Evolutionary conservation across 1,140 invertebrate genomes (phyloP).

Genomic region (Carposina sasakii): DNA sequence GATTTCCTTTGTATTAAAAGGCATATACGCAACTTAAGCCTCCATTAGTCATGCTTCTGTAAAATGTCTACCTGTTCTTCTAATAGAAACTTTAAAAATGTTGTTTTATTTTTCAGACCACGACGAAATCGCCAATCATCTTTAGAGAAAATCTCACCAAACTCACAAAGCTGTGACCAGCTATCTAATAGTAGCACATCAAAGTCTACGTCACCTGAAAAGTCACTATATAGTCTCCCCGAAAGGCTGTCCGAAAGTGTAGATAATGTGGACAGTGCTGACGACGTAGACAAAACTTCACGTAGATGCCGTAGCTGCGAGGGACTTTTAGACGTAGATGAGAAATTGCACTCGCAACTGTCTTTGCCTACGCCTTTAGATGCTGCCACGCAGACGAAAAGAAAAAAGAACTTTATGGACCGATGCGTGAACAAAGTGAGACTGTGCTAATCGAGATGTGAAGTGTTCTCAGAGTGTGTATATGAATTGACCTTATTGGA

Average conservation of each 20-base stretch:
- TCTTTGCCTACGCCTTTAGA: constrained; percentile 58
- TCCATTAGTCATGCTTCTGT: too few species aligned
- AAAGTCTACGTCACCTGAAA: constrained; percentile 49
- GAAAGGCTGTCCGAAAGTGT: constrained; percentile 58
- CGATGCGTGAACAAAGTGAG: constrained; percentile 84
- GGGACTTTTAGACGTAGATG: constrained; percentile 57
- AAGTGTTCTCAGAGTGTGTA: constrained; percentile 58
- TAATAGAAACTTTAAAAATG: too few species aligned
- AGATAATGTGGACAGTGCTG: constrained; percentile 47
- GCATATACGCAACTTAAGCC: too few species aligned
- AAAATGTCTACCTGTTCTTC: too few species aligned
- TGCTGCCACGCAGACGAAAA: constrained; percentile 68
- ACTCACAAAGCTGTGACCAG: constrained; percentile 78
- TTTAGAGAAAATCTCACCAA: constrained; percentile 47
- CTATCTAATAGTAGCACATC: constrained; percentile 61
- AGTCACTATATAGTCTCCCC: constrained; percentile 52
- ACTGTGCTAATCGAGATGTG: constrained; percentile 71
- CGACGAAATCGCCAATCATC: constrained; percentile 60
- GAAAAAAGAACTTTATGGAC: constrained; percentile 84
- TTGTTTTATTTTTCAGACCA: constrained; percentile 44
- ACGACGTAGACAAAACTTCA: constrained; percentile 37
- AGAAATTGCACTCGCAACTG: constrained; percentile 50
- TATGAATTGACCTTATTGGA: constrained; percentile 49
- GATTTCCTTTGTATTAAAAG: too few species aligned
- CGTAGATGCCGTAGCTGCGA: constrained; percentile 64